Conservation (phyloP, 64 coral and sea anemone genomes). For the Porites lutea region DNA sequence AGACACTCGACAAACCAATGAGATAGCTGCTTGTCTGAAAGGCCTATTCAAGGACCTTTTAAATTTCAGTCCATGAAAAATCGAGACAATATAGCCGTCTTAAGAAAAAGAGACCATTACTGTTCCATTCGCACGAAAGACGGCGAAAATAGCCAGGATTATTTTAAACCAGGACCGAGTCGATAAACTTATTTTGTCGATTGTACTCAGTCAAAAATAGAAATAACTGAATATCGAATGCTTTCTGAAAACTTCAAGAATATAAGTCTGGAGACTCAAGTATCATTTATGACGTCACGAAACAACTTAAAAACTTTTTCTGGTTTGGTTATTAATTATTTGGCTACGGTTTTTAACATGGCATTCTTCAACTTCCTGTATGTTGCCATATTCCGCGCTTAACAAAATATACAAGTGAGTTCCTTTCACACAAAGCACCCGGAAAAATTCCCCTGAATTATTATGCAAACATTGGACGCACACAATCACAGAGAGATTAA, state of each 20-base stretch:
- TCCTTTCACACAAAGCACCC: too few relatives aligned
- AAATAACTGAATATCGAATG: background rate
- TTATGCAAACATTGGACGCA: too few relatives aligned
- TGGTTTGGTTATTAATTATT: too few relatives aligned
- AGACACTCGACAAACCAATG: background rate
- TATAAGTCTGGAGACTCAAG: too few relatives aligned
- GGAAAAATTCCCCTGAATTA: too few relatives aligned
- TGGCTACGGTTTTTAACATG: too few relatives aligned
- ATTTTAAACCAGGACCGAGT: background rate
- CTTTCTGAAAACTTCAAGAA: background rate
- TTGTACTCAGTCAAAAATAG: background rate
- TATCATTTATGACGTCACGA: constrained; percentile 13
- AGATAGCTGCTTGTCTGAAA: background rate
- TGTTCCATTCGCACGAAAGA: background rate
- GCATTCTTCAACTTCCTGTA: too few relatives aligned
- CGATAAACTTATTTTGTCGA: background rate
- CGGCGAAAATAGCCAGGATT: background rate
- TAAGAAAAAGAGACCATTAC: background rate
- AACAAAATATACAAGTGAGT: too few relatives aligned
- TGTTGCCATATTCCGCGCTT: too few relatives aligned
- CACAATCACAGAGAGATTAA: too few relatives aligned
- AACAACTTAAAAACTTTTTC: too few relatives aligned
- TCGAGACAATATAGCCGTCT: constrained; percentile 2
- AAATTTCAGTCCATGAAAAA: constrained; percentile 16
- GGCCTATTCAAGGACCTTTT: background rate